Evolutionary conservation across 2,888 invertebrate genomes (phyloP), one percentile per base, ranked within the genome.

Genomic region (Neelides folsomi): DNA sequence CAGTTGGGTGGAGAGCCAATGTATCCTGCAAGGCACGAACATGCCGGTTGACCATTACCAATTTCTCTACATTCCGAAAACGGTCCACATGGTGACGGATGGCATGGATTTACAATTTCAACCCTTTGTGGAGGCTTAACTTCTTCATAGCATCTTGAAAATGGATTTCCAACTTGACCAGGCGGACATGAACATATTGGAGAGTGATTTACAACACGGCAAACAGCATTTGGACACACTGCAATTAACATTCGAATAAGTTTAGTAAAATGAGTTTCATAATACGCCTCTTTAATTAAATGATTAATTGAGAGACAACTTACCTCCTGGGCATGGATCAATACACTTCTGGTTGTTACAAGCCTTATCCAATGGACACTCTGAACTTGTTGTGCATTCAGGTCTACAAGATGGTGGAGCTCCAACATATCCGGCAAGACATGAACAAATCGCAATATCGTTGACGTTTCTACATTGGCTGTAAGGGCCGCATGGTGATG

Each of bases 181-280:
- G 51, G 34, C 13, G 55, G 56, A 41, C 90, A 90, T 60, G 79
- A 81, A 67, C 90, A 90, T 47, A 87, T 81, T 1, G 90, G 86
- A 68, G 82, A 83, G 69, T 90, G 90, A 67, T 86, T 84, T 57
- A 86, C 79, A 1, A 85, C 81, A 66, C 79, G 77, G 67, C 90
- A 90, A 60, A 79, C 73, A 1, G 90, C 83, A 47, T 78, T 77
- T 60, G 81, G 75, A 37, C 83, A 83, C 19, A 51, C 52, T 10
- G 53, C 51, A 35, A 51, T 50, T 27, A n/a, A n/a, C n/a, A n/a
- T n/a, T n/a, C n/a, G n/a, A n/a, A n/a, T n/a, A n/a, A n/a, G n/a
- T n/a, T n/a, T n/a, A n/a, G n/a, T n/a, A n/a, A n/a, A n/a, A n/a
- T n/a, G n/a, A n/a, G n/a, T n/a, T n/a, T n/a, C n/a, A n/a, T n/a